phyloP scores from a whole-genome alignment of 2,888 invertebrate genomes.

The Stomorhina lunata region DNA sequence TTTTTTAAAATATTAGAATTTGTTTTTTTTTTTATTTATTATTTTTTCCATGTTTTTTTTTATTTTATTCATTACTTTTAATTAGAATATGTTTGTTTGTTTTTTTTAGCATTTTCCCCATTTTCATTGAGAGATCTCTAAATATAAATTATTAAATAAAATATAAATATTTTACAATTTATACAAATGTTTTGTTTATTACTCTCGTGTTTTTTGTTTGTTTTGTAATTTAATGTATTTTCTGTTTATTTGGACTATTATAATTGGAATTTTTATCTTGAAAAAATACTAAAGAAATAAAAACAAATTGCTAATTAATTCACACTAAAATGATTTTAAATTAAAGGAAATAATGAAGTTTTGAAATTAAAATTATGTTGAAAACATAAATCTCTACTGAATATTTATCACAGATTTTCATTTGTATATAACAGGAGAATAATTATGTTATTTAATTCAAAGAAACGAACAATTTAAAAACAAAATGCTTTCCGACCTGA shows the following conservation, averaged over 20 bases:
- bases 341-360: too few species aligned
- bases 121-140: conserved; percentile 42
- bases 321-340: conserved; percentile 11
- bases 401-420: too few species aligned
- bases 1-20: conserved; percentile 45
- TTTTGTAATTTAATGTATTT: background rate
- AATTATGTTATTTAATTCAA: too few species aligned
- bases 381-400: too few species aligned
- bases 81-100: conserved; percentile 53
- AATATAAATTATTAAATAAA: conserved; percentile 63
- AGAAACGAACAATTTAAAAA: too few species aligned
- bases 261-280: background rate
- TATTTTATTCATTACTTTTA: conserved; percentile 52
- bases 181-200: conserved; percentile 57
- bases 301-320: background rate
- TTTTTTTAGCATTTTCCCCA: conserved; percentile 48
- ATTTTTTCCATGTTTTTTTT: conserved; percentile 36
- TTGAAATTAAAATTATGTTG: too few species aligned
- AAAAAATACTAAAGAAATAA: background rate
- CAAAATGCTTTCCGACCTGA: too few species aligned
- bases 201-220: conserved; percentile 23
- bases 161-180: conserved; percentile 61
- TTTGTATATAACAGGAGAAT: too few species aligned
- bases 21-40: conserved; percentile 44
- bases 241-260: background rate